A percentile compares a stretch with the other conserved stretches of the same genome.
Conservation (phyloP, 2,888 invertebrate genomes). For the Meliscaeva auricollis region DNA sequence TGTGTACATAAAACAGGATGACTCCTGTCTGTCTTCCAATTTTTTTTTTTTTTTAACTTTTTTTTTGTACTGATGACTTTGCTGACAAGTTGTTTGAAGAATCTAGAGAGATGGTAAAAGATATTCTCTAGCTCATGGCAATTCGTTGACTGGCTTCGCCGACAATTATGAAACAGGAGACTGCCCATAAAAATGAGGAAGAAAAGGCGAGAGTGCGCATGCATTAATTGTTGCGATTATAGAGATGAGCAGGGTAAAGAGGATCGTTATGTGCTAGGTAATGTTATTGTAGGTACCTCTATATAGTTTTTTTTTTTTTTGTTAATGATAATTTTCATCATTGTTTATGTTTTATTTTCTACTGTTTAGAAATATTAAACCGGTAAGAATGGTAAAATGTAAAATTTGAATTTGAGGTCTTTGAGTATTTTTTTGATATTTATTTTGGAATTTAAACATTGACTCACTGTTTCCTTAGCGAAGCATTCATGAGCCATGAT, state of each 20-base stretch:
- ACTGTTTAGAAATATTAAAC: conserved; percentile 51
- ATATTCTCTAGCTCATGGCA: conserved; percentile 66
- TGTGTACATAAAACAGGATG: conserved; percentile 24
- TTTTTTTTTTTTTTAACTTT: conserved; percentile 32
- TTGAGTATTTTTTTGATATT: too few relatives aligned
- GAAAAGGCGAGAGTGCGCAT: conserved; percentile 70
- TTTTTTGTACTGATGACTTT: neutral
- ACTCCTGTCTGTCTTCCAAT: conserved; percentile 45
- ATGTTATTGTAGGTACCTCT: conserved; percentile 37
- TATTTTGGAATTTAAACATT: too few relatives aligned
- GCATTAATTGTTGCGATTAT: conserved; percentile 74
- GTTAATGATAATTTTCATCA: conserved; percentile 3
- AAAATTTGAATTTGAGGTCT: neutral
- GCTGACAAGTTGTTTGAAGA: conserved; percentile 24
- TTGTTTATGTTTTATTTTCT: conserved; percentile 18
- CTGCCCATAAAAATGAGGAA: conserved; percentile 64
- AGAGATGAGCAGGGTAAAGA: conserved; percentile 39
- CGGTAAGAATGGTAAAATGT: conserved; percentile 47
- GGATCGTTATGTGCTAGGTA: conserved; percentile 44
- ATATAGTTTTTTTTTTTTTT: conserved; percentile 31
- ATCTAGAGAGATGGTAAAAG: conserved; percentile 45
- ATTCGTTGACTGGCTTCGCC: conserved; percentile 63
- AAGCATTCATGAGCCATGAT: too few relatives aligned
- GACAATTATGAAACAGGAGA: conserved; percentile 70
- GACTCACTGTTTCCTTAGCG: too few relatives aligned